A percentile compares a stretch with the other conserved stretches of the same genome.
These are phyloP conservation scores for Scolopax mira DNA, from an alignment of 2,113 vertebrate genomes.

Conservation along the genomic window DNA sequence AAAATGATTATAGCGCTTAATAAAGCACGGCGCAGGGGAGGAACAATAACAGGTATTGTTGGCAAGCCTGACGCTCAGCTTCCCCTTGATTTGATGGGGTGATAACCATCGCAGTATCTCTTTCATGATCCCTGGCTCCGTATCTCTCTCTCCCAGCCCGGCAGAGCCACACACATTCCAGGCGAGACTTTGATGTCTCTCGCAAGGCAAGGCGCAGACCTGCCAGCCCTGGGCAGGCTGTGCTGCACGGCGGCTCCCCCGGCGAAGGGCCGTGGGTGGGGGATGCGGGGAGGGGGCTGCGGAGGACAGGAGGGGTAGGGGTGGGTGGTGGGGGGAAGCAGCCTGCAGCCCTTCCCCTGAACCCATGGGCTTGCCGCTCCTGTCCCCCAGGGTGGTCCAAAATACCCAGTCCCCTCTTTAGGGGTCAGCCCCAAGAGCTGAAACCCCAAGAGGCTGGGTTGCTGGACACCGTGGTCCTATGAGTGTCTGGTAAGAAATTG, in stretches of 20 bases:
- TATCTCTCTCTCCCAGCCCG: constrained; percentile 30
- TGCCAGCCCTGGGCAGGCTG: constrained; percentile 41
- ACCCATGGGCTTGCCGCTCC: not conserved
- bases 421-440: not conserved
- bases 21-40: constrained; percentile 48
- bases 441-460: not conserved
- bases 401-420: fast-evolving
- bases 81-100: constrained; percentile 52
- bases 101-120: constrained; percentile 73
- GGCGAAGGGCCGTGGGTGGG: not conserved
- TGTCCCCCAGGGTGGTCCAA: fast-evolving
- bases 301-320: not conserved
- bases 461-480: not conserved
- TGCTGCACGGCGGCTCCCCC: not conserved
- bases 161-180: constrained; percentile 74
- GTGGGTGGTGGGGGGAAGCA: not conserved
- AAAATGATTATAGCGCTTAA: constrained; percentile 64
- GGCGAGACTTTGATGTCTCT: constrained; percentile 67
- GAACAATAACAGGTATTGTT: constrained; percentile 74
- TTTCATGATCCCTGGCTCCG: constrained; percentile 42
- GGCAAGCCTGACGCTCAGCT: constrained; percentile 44
- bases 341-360: not conserved
- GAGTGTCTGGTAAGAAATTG: not conserved
- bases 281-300: not conserved
- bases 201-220: not conserved